Base-by-base conservation (phyloP, 2,113 vertebrate species). In the Ramphastos sulfuratus region DNA sequence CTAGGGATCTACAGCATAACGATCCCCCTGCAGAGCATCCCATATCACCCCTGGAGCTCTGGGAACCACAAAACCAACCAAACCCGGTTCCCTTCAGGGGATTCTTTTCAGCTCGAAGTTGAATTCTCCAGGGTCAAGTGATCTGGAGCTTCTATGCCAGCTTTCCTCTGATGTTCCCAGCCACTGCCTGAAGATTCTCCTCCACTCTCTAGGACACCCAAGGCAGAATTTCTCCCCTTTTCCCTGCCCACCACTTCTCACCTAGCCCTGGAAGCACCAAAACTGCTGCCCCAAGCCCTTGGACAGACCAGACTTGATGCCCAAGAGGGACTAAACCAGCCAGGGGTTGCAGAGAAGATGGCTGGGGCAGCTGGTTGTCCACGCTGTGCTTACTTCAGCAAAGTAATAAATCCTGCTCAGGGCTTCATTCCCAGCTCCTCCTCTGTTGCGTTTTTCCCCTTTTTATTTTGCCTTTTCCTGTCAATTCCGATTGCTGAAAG, bases 381-480 rank as follows among this genome's bases (percentile, higher is more conserved):
- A 3, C 8, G 6, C 20, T 50, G 44, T 12, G 0, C 15, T 19
- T 56, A 28, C 28, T 65, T 5, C 7, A 21, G 23, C 20, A 42
- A 70, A 30, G 35, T 19, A 55, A 48, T 44, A 77, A 31, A 6
- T 0, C 19, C 42, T 1, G 0, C 6, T n/a, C 0, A 1, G 35
- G 54, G n/a, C 82, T 76, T 85, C 55, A 46, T 59, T 35, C 67
- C 44, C 89, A 30, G 61, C n/a, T 77, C 56, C 46, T 78, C 33
- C 44, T 70, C 44, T 13, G 24, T 12, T 28, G 70, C 15, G 1
- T 75, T 42, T 70, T 8, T 0, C 2, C 0, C 0, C 5, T 4
- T 42, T 44, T n/a, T n/a, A 14, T 66, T 63, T 71, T 58, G 56
- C 35, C 10, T 46, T 52, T 46, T 35, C 37, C 54, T 20, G 63